A percentile compares a stretch with the other conserved stretches of the same genome.
Conservation (phyloP, 2,888 invertebrate species). For the Papilio protenor region DNA sequence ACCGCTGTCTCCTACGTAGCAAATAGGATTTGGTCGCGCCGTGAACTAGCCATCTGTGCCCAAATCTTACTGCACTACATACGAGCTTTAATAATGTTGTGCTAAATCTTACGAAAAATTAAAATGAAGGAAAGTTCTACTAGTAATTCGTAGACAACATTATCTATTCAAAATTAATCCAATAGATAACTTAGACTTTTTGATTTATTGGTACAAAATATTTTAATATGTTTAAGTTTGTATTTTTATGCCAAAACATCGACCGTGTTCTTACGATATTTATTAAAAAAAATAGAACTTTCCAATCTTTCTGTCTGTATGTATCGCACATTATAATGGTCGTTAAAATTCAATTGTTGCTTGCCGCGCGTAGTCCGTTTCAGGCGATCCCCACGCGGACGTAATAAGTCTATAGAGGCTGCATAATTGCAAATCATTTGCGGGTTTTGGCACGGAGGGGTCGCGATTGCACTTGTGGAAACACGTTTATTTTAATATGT, state of each 20-base stretch:
- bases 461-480: constrained; percentile 18
- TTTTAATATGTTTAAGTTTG: too few species aligned
- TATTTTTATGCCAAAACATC: not conserved
- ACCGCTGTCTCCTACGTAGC: constrained; percentile 65
- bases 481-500: constrained; percentile 25
- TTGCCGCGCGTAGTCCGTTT: constrained; percentile 59
- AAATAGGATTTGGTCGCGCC: constrained; percentile 75
- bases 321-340: constrained; percentile 70
- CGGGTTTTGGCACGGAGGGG: constrained; percentile 60
- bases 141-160: not conserved
- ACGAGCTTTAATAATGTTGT: constrained; percentile 47
- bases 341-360: constrained; percentile 84
- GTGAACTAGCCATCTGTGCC: constrained; percentile 78
- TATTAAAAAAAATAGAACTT: constrained; percentile 7
- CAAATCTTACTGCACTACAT: constrained; percentile 67
- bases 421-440: constrained; percentile 84
- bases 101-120: not conserved
- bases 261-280: not conserved
- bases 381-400: constrained; percentile 63
- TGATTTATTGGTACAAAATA: too few species aligned
- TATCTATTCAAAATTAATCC: not conserved
- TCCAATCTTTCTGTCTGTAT: constrained; percentile 53
- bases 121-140: not conserved
- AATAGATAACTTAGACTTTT: not conserved
- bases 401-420: constrained; percentile 82